A percentile compares a stretch with the other conserved stretches of the same genome.
Evolutionary conservation across 2,797 vertebrate genomes (phyloP).

Genomic region (Arnoldichthys spilopterus): DNA sequence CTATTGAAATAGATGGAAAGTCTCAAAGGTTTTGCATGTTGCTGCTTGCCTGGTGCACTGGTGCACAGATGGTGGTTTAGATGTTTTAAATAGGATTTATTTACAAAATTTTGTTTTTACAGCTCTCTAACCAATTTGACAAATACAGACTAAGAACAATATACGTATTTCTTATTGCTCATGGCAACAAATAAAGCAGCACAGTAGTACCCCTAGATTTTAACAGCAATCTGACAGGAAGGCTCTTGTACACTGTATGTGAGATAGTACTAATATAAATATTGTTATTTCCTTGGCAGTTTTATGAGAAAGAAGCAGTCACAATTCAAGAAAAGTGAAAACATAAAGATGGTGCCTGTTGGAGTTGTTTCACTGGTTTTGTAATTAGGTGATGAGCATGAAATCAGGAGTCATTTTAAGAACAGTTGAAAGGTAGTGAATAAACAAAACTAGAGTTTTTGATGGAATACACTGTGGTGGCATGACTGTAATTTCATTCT

Average conservation of each 20-base stretch:
- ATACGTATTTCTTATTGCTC: too few species aligned
- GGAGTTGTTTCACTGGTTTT: background rate
- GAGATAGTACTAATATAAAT: background rate
- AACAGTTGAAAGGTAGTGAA: background rate
- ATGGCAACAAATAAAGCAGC: too few species aligned
- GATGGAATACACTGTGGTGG: slow-evolving; percentile 30
- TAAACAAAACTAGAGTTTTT: slow-evolving; percentile 25
- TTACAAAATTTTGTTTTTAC: too few species aligned
- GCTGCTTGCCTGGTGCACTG: too few species aligned
- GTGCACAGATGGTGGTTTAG: too few species aligned
- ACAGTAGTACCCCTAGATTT: background rate
- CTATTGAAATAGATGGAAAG: too few species aligned
- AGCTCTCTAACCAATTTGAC: too few species aligned
- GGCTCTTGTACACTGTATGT: background rate
- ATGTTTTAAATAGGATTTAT: too few species aligned
- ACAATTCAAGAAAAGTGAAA: background rate
- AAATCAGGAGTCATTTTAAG: background rate
- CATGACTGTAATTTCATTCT: slow-evolving; percentile 48
- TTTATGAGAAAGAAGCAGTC: background rate
- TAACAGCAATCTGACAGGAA: too few species aligned
- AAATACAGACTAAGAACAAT: too few species aligned
- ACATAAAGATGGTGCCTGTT: background rate
- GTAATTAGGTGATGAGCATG: background rate
- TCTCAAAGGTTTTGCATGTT: too few species aligned
- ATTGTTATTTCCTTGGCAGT: background rate